Evolutionary conservation across 2,113 vertebrate species (phyloP), one percentile per base, ranked within the genome.

Genomic region (Xenopus tropicalis): DNA sequence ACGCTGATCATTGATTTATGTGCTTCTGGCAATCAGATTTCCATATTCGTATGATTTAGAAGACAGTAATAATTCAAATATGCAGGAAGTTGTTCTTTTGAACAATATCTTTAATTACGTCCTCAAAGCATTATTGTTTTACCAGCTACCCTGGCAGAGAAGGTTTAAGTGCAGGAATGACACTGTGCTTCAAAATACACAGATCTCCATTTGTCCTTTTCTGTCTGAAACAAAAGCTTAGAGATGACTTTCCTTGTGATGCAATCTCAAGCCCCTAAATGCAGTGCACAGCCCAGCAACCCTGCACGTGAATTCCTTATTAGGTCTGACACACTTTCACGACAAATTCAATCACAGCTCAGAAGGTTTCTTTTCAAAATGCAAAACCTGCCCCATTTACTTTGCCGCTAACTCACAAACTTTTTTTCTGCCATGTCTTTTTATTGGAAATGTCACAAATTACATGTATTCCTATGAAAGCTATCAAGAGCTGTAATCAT

Each of bases 51-150:
- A 94, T 94, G 94, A 92, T 95, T 97, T 94, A 96, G 95, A 96
- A 94, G 94, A 97, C 94, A 96, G 95, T 96, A 98, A 98, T 97
- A 98, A 97, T 97, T 97, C 95, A 98, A 97, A 97, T 97, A 97
- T 97, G 95, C 95, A 97, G 94, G 95, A 97, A 98, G 94, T 97
- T 97, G 92, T 96, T 97, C 94, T 96, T 54, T 97, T 97, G 95
- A 97, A 97, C 93, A 94, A 94, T 97, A 97, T 97, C 95, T 97
- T 97, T 98, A 98, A 97, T 97, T 98, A 98, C 94, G 93, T 97
- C 94, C 94, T 96, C 93, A 97, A 96, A 98, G 95, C 95, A 95
- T 96, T 93, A 94, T 94, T 93, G 93, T 93, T 94, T 93, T 90
- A 90, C 91, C 83, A 85, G 82, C 83, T 91, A 85, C 86, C 88